Evolutionary conservation across 2,797 vertebrate species (phyloP).

Genomic region (Channallabes apus): DNA sequence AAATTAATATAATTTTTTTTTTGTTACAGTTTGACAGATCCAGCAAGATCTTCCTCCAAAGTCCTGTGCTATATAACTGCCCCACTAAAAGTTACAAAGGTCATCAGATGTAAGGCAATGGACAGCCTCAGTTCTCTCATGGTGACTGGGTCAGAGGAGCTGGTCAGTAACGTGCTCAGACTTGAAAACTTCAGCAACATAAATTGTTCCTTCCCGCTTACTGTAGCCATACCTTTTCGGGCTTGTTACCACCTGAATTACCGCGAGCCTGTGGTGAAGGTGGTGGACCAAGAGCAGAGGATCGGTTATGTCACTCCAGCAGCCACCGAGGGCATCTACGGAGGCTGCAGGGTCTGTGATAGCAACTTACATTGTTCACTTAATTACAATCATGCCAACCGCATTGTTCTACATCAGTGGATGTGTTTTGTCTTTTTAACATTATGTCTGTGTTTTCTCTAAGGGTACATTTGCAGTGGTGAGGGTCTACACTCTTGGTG

Average conservation of each 20-base stretch:
- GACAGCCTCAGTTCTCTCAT: constrained; percentile 78
- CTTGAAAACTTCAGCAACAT: constrained; percentile 63
- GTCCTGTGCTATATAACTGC: constrained; percentile 74
- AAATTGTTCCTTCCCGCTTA: constrained; percentile 74
- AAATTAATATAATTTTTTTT: constrained; percentile 12
- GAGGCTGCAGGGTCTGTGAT: constrained; percentile 74
- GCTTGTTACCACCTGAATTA: constrained; percentile 78
- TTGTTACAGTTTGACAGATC: constrained; percentile 66
- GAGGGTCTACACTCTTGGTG: constrained; percentile 80
- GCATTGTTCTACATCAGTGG: neutral
- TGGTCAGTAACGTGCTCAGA: constrained; percentile 83
- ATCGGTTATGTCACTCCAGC: constrained; percentile 78
- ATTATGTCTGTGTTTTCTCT: constrained; percentile 23
- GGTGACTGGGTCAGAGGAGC: constrained; percentile 81
- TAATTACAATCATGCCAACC: neutral
- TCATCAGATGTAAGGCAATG: constrained; percentile 71
- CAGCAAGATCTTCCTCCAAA: constrained; percentile 37
- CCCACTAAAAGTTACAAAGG: constrained; percentile 62
- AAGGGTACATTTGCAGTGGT: constrained; percentile 82
- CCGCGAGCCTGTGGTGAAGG: constrained; percentile 81
- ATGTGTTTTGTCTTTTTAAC: constrained; percentile 14
- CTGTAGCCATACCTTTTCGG: constrained; percentile 76
- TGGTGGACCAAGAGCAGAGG: constrained; percentile 71
- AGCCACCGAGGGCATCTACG: constrained; percentile 72
- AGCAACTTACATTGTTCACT: neutral